Evolutionary conservation across 2,888 invertebrate genomes (phyloP).

Genomic region (Didymodactylos carnosus): DNA sequence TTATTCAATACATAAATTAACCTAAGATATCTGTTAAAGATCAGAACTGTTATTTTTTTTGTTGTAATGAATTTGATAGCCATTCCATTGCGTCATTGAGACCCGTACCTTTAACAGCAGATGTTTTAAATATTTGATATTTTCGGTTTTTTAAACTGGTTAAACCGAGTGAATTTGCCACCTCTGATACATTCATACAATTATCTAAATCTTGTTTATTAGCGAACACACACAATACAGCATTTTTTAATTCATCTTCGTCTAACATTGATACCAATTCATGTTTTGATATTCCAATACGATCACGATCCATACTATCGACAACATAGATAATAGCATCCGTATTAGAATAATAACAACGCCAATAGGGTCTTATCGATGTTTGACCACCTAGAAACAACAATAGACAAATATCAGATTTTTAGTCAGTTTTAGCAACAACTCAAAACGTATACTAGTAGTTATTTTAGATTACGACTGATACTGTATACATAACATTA

Average conservation of each 20-base stretch:
- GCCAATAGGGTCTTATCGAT: constrained; percentile 73
- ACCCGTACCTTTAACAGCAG: constrained; percentile 90
- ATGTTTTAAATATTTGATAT: constrained; percentile 97
- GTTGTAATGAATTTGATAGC: constrained; percentile 34
- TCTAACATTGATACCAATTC: constrained; percentile 87
- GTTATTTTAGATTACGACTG: neutral
- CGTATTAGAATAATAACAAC: constrained; percentile 98
- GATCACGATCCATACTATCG: constrained; percentile 89
- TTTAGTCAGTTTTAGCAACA: no score
- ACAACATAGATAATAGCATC: constrained; percentile 99
- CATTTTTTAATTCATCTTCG: constrained; percentile 88
- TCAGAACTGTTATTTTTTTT: neutral
- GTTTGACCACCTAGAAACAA: neutral
- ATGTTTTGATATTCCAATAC: constrained; percentile 96
- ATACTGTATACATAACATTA: neutral
- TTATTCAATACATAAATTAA: no score
- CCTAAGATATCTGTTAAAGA: neutral
- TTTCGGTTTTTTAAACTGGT: constrained; percentile 84
- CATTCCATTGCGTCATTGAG: constrained; percentile 98
- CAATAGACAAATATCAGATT: no score
- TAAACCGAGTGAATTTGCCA: constrained; percentile 80
- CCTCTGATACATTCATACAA: constrained; percentile 79
- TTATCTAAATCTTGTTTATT: constrained; percentile 99
- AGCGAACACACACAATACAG: constrained; percentile 82
- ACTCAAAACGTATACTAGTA: neutral